phyloP scores from a whole-genome alignment of 2,113 vertebrate species.

The Triplophysa tibetana region DNA sequence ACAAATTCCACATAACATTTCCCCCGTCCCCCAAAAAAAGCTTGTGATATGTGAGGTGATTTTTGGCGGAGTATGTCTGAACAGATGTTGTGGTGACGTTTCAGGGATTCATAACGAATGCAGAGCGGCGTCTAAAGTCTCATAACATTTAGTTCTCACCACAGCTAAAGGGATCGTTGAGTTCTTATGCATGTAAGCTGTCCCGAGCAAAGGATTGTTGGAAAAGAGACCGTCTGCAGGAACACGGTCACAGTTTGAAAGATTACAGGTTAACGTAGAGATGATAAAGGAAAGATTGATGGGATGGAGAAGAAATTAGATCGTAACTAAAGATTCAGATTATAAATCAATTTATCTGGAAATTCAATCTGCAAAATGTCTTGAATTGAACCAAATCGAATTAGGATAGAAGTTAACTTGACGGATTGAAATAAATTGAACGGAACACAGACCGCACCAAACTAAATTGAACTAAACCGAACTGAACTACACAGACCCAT shows the following conservation, averaged over 20 bases:
- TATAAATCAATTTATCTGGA: no score
- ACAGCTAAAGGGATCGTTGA: slow-evolving; percentile 8
- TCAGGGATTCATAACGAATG: slow-evolving; percentile 3
- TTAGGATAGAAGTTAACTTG: neutral
- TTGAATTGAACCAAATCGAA: neutral
- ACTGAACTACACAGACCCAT: no score
- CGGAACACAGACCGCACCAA: neutral
- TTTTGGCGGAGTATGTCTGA: neutral
- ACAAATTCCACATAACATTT: neutral
- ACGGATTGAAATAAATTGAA: neutral
- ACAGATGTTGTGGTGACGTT: slow-evolving; percentile 5
- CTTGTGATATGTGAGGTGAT: neutral
- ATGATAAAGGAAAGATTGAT: neutral
- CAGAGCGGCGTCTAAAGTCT: neutral
- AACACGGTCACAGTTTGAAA: neutral
- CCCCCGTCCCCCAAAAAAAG: neutral
- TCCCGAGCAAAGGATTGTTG: neutral
- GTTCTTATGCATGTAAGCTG: slow-evolving; percentile 13
- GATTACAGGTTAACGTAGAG: neutral
- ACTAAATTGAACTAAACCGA: neutral
- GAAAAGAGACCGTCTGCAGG: neutral
- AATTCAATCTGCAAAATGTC: neutral
- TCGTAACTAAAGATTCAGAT: no score
- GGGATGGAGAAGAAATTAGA: neutral
- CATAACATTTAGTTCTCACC: neutral